These are phyloP conservation scores for Dasyurus viverrinus DNA, from an alignment of 2,113 vertebrate species.

Conservation along the genomic window DNA sequence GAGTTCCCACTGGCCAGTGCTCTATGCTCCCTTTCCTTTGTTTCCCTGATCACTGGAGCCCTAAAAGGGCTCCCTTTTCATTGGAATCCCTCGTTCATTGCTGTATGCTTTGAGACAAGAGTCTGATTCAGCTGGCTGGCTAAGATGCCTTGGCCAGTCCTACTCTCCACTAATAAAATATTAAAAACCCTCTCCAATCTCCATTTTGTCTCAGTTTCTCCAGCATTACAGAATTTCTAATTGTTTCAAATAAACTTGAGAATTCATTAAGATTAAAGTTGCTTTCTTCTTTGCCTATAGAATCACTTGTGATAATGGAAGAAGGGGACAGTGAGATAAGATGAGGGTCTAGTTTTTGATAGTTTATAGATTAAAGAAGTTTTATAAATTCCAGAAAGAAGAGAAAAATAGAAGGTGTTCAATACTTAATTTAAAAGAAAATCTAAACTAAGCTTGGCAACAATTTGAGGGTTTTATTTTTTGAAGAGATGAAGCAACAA, in stretches of 20 bases:
- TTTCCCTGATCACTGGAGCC: too few relatives aligned
- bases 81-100: too few relatives aligned
- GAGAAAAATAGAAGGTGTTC: not conserved
- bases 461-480: not conserved
- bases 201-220: too few relatives aligned
- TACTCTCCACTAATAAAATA: too few relatives aligned
- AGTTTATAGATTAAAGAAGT: not conserved
- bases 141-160: too few relatives aligned
- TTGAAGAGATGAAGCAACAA: too few relatives aligned
- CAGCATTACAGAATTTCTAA: not conserved
- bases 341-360: not conserved
- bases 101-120: too few relatives aligned
- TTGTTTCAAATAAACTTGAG: not conserved
- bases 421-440: constrained; percentile 16
- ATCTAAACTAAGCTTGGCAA: not conserved
- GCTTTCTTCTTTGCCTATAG: not conserved
- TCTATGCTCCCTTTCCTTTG: too few relatives aligned
- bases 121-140: too few relatives aligned
- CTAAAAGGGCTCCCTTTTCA: too few relatives aligned
- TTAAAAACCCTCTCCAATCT: too few relatives aligned
- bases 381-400: not conserved
- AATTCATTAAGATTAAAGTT: not conserved
- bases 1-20: too few relatives aligned
- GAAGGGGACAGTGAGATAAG: not conserved
- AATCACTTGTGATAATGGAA: not conserved